Percentiles rank a stretch among this genome's conserved stretches.
Conservation (phyloP, 1,140 invertebrate species). For the Pentalonia nigronervosa region DNA sequence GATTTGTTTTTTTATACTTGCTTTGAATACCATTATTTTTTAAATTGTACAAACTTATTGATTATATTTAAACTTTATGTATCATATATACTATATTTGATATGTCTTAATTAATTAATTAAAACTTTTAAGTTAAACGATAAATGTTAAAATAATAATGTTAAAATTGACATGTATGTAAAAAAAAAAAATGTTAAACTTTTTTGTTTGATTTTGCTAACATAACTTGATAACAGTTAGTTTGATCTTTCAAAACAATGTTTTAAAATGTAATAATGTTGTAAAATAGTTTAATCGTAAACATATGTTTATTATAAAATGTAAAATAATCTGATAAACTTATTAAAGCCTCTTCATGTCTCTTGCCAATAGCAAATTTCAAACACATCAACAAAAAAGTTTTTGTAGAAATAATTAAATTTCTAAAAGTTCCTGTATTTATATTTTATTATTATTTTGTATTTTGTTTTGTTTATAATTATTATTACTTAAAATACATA, state of each 20-base stretch:
- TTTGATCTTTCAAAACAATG: background rate
- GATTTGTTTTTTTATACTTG: background rate
- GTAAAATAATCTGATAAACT: background rate
- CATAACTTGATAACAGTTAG: background rate
- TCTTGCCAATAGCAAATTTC: slow-evolving; percentile 42
- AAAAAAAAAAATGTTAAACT: background rate
- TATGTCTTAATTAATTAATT: background rate
- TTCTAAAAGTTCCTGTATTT: slow-evolving; percentile 56
- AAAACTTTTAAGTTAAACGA: background rate
- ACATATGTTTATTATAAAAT: background rate
- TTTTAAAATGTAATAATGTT: background rate
- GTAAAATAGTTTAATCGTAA: background rate
- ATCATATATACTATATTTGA: background rate
- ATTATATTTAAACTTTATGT: background rate
- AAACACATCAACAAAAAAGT: background rate
- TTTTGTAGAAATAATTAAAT: slow-evolving; percentile 33
- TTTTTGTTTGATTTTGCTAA: background rate
- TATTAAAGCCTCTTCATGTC: slow-evolving; percentile 1
- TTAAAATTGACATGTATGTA: background rate
- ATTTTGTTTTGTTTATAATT: slow-evolving; percentile 34
- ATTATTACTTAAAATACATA: slow-evolving; percentile 18
- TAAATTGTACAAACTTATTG: background rate
- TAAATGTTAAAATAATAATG: background rate
- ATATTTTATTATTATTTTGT: slow-evolving; percentile 45
- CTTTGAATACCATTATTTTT: background rate